A percentile compares a stretch with the other conserved stretches of the same genome.
Evolutionary conservation across 1,140 invertebrate species (phyloP).

Genomic region (Acyrthosiphon pisum): DNA sequence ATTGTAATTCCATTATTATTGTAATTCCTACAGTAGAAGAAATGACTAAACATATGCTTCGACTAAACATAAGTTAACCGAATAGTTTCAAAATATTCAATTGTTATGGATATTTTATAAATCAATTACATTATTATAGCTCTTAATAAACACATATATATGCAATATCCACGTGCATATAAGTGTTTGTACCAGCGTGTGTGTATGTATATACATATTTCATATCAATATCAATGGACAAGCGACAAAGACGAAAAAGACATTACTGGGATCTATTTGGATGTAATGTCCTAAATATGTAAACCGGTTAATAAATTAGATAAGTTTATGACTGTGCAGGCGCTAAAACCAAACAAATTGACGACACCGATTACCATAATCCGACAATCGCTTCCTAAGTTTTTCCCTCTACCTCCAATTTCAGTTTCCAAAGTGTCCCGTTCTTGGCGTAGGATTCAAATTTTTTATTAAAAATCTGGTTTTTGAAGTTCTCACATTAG

Average conservation of each 20-base stretch:
- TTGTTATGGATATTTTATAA: slow-evolving; percentile 5
- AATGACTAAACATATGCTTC: neutral
- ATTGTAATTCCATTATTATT: slow-evolving; percentile 34
- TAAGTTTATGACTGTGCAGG: slow-evolving; percentile 46
- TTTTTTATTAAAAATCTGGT: slow-evolving; percentile 16
- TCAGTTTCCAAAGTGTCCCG: slow-evolving; percentile 15
- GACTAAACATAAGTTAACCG: neutral
- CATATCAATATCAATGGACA: neutral
- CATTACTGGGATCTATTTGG: slow-evolving; percentile 15
- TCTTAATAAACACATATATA: slow-evolving; percentile 2
- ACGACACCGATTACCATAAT: slow-evolving; percentile 53
- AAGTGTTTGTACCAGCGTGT: neutral
- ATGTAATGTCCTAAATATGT: slow-evolving; percentile 36
- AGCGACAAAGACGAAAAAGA: slow-evolving; percentile 19
- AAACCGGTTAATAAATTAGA: slow-evolving; percentile 51
- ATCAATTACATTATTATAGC: slow-evolving; percentile 1
- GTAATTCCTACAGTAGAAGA: neutral
- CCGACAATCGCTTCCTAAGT: slow-evolving; percentile 11
- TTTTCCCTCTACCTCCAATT: neutral
- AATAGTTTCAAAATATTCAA: slow-evolving; percentile 24
- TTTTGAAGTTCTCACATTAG: neutral
- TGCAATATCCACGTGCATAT: neutral
- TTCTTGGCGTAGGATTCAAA: slow-evolving; percentile 13
- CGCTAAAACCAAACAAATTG: slow-evolving; percentile 54
- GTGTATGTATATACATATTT: slow-evolving; percentile 7